Percentiles rank a stretch among this genome's conserved stretches.
phyloP scores from a whole-genome alignment of 2,797 vertebrate species.

The Phalloptychus januarius region DNA sequence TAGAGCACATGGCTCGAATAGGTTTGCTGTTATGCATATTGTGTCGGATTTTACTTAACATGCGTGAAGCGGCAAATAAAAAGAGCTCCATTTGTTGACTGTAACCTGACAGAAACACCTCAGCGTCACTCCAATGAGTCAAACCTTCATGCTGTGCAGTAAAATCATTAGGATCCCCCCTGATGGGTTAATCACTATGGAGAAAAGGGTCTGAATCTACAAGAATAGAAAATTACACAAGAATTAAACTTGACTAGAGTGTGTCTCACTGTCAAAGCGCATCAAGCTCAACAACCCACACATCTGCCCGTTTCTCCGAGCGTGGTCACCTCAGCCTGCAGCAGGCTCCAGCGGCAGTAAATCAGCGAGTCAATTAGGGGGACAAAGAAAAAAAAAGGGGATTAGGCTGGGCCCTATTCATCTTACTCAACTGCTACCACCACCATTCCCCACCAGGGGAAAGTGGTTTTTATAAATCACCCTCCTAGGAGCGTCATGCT shows the following conservation, averaged over 20 bases:
- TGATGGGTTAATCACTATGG: conserved; percentile 47
- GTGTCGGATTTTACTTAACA: neutral
- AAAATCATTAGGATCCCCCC: conserved; percentile 71
- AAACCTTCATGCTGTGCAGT: conserved; percentile 58
- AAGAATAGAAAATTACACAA: conserved; percentile 27
- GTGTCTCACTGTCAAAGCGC: conserved; percentile 29
- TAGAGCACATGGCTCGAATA: neutral
- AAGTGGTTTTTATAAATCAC: conserved; percentile 68
- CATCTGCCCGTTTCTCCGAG: conserved; percentile 9
- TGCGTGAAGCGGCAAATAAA: neutral
- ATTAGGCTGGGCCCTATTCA: conserved; percentile 70
- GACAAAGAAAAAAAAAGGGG: conserved; percentile 74
- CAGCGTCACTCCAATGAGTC: conserved; percentile 41
- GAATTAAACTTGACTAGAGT: conserved; percentile 25
- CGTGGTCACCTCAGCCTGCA: conserved; percentile 39
- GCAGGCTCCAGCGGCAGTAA: conserved; percentile 56
- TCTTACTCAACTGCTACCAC: conserved; percentile 56
- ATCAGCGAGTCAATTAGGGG: conserved; percentile 77
- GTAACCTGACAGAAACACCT: conserved; percentile 43
- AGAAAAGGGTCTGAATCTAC: neutral
- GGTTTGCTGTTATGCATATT: conserved; percentile 7
- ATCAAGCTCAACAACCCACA: conserved; percentile 35
- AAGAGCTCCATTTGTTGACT: conserved; percentile 3
- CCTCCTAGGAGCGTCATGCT: conserved; percentile 43
- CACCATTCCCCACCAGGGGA: conserved; percentile 46